phyloP scores from a whole-genome alignment of 2,113 vertebrate species.

The Perccottus glenii region DNA sequence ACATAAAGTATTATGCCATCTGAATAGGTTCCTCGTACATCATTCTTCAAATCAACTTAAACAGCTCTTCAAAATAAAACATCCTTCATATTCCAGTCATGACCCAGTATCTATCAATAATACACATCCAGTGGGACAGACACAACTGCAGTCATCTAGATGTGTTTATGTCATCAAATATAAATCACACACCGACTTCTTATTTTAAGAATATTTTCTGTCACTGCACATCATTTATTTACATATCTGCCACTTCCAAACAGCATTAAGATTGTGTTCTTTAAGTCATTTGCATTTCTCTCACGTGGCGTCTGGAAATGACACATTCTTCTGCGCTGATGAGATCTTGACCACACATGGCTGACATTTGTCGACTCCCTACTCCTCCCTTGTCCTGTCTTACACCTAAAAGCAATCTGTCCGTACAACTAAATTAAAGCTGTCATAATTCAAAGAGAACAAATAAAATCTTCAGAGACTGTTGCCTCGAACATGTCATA shows the following conservation, averaged over 20 bases:
- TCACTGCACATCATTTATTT: not conserved
- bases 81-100: no score
- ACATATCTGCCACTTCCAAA: not conserved
- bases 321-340: not conserved
- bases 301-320: constrained; percentile 7
- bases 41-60: no score
- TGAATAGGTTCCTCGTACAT: no score
- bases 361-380: constrained; percentile 23
- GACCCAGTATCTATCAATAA: no score
- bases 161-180: not conserved
- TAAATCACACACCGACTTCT: not conserved
- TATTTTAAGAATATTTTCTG: not conserved
- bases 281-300: not conserved
- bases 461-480: not conserved
- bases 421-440: not conserved
- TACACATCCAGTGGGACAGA: no score
- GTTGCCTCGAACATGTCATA: not conserved
- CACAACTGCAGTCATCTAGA: not conserved
- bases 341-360: constrained; percentile 4
- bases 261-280: not conserved
- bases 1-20: no score
- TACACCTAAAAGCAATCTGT: not conserved
- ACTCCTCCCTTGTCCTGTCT: not conserved
- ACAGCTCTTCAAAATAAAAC: no score
- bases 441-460: not conserved